These are phyloP conservation scores for Phasianus colchicus DNA, from an alignment of 2,113 vertebrate genomes.

Conservation along the genomic window DNA sequence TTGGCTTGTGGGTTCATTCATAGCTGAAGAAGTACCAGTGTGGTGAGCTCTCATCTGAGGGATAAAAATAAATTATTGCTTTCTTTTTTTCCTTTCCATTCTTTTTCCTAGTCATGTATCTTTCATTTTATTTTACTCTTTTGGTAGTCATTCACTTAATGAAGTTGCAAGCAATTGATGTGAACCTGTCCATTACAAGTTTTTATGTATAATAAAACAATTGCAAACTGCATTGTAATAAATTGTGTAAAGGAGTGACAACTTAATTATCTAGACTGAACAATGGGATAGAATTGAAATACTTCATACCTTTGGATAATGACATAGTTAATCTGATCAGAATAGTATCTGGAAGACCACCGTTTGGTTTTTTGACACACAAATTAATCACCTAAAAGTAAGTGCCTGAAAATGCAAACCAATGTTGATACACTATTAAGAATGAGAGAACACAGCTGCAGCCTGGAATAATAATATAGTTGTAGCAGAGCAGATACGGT, in stretches of 20 bases:
- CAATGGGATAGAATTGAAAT: conserved; percentile 2
- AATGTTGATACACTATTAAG: conserved; percentile 9
- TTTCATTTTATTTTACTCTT: conserved; percentile 1
- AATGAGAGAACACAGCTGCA: background rate
- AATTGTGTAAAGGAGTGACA: conserved; percentile 42
- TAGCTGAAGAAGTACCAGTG: too few relatives aligned
- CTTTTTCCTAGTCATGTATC: background rate
- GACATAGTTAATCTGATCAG: conserved; percentile 35
- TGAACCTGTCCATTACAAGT: background rate
- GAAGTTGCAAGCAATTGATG: background rate
- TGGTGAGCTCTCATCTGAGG: too few relatives aligned
- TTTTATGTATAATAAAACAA: conserved; percentile 43
- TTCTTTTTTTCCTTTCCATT: background rate
- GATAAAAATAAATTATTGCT: background rate
- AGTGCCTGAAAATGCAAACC: conserved; percentile 21
- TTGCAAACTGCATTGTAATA: conserved; percentile 15
- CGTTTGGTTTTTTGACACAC: conserved; percentile 20
- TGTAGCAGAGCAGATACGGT: background rate
- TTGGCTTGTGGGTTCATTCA: too few relatives aligned
- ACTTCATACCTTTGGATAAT: conserved; percentile 30
- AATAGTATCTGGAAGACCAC: background rate
- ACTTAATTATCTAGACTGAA: conserved; percentile 35
- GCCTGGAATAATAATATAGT: background rate
- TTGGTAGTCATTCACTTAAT: background rate
- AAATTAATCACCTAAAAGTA: conserved; percentile 46